Base-by-base conservation (phyloP, 2,797 vertebrate species). In the Avahi laniger region DNA sequence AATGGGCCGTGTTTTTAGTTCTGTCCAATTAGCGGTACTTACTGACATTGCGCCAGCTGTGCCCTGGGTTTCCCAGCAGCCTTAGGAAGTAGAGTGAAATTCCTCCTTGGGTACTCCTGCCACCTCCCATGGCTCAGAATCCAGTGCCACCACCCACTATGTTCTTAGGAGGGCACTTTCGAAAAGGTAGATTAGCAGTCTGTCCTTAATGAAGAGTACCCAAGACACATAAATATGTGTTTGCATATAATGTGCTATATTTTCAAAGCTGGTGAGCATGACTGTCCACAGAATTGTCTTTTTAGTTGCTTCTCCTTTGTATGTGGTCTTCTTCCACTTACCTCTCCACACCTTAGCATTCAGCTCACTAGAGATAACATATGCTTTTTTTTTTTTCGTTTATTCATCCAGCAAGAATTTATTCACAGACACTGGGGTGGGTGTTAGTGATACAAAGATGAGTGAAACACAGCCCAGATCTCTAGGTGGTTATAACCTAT, bases 21-120 rank as follows among this genome's bases (percentile, higher is more conserved):
- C 13, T 20, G 61, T n/a, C 26, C 8, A 7, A 0, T 63, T 10
- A n/a, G 35, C 48, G 18, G 30, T 0, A 0, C 4, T 7, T 24
- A 38, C 57, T 82, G 76, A 17, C 0, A 0, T 24, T 52, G 33
- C 61, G 38, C 41, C 4, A 18, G 43, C 57, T 48, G 33, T 59
- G 65, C 1, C 13, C 50, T 46, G 24, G 28, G 3, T 67, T 57
- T 65, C 87, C 35, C 11, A 7, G 92, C 70, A 54, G 4, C 33
- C 63, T 84, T 14, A 2, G 24, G 17, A 63, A 41, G 6, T 4
- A 10, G 41, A 63, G 41, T 80, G 38, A 48, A 54, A 43, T 17
- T 17, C 14, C 22, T 57, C 20, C 54, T 5, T 75, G 41, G 0
- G 10, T 22, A 13, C 41, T 70, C n/a, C 67, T 79, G 30, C 41